Percentiles rank a stretch among this genome's conserved stretches.
Conservation (phyloP, 2,797 vertebrate genomes). For the Leptatherina wallacei region DNA sequence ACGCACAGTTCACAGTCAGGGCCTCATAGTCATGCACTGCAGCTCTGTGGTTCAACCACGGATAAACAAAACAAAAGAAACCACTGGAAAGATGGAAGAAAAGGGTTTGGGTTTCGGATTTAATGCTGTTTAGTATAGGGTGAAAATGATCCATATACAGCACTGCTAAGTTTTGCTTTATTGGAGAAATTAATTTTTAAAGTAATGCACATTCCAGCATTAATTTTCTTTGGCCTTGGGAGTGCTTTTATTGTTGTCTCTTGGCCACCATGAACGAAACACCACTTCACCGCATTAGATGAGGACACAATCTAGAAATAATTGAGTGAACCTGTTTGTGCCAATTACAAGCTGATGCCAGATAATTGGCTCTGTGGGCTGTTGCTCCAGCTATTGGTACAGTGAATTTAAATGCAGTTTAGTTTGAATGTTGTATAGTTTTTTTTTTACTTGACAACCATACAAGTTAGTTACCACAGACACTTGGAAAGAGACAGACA, state of each 20-base stretch:
- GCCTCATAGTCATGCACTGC: slow-evolving; percentile 17
- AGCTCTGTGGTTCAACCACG: background rate
- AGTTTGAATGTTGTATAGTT: background rate
- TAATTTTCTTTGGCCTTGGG: background rate
- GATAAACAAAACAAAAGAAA: background rate
- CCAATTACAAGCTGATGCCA: background rate
- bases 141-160: background rate
- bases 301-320: background rate
- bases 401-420: background rate
- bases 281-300: background rate
- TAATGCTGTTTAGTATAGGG: background rate
- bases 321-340: background rate
- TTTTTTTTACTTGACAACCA: background rate
- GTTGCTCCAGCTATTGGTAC: background rate
- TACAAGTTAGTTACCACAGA: too few relatives aligned
- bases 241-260: background rate
- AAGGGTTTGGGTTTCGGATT: background rate
- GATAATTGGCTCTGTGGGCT: background rate
- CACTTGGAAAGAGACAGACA: background rate
- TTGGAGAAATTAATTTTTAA: too few relatives aligned
- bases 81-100: slow-evolving; percentile 7
- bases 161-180: too few relatives aligned
- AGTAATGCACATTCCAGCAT: too few relatives aligned
- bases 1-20: slow-evolving; percentile 29
- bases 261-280: background rate